Evolutionary conservation across 1,140 invertebrate species (phyloP), one percentile per base, ranked within the genome.

Genomic region (Penaeus indicus): DNA sequence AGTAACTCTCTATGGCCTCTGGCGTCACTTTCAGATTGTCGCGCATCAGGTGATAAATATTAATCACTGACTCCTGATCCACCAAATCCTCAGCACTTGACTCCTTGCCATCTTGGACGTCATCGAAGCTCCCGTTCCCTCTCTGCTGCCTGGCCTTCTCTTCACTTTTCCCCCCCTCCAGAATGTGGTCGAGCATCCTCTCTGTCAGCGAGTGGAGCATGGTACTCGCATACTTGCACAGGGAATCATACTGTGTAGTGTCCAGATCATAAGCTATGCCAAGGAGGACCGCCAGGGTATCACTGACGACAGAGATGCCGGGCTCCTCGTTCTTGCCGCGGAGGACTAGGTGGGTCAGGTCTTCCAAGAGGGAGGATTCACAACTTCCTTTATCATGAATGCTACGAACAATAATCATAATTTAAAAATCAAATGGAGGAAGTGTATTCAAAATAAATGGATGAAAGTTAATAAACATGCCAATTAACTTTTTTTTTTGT

Each of bases 21-120:
- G 60, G 47, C 62, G 84, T 62, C 63, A 86, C 67, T 10, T 60
- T 86, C n/a, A 79, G 61, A 38, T 86, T 86, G 27, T 86, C 64
- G 19, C 62, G 19, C 22, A 86, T 38, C 5, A 86, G 25, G 22
- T 79, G 60, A 63, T 79, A 86, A 22, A 86, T 79, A 42, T 86
- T 86, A 13, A 79, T 62, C 18, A 63, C 32, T 13, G 32, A 11
- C 27, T 72, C 21, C 32, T 54, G 42, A 1, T 21, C 38, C 16
- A 21, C 72, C 22, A 18, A 18, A 5, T 85, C 47, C 18, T 19
- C 2, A 27, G 27, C 8, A 10, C 0, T 54, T 19, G 19, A 25
- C n/a, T 19, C 22, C 21, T 13, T 11, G 42, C 32, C n/a, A 16
- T 78, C 27, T 27, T 32, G 27, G 25, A n/a, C 13, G 11, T 72